Percentiles rank a stretch among this genome's conserved stretches.
Evolutionary conservation across 1,140 invertebrate genomes (phyloP).

Genomic region (Achroia grisella): DNA sequence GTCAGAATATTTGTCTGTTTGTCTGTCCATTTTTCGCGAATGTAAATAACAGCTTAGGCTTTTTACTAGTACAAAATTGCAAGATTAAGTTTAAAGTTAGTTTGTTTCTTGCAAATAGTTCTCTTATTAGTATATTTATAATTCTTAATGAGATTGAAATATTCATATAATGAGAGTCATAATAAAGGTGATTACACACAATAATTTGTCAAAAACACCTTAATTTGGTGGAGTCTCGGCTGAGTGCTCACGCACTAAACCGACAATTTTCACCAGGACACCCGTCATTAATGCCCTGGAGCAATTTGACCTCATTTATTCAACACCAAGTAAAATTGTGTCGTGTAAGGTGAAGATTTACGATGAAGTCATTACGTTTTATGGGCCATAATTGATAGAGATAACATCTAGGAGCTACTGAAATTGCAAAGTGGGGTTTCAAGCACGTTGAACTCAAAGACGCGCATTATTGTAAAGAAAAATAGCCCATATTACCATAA

Average conservation of each 20-base stretch:
- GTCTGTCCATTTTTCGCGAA: no score
- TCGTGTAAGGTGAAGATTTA: slow-evolving; percentile 66
- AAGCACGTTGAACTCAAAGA: slow-evolving; percentile 53
- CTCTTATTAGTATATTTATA: no score
- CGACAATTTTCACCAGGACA: slow-evolving; percentile 16
- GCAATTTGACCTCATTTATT: slow-evolving; percentile 64
- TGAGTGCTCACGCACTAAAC: slow-evolving; percentile 1
- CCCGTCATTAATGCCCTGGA: slow-evolving; percentile 45
- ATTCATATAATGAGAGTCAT: no score
- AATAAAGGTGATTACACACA: no score
- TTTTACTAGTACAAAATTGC: no score
- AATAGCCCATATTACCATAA: slow-evolving; percentile 52
- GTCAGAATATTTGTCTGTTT: no score
- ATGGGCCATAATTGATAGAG: slow-evolving; percentile 69
- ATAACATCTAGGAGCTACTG: slow-evolving; percentile 56
- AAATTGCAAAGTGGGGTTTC: slow-evolving; percentile 60
- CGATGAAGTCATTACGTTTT: slow-evolving; percentile 70
- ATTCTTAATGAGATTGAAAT: no score
- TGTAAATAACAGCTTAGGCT: no score
- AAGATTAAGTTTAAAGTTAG: no score
- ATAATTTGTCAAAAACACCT: slow-evolving; percentile 3
- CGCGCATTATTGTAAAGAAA: slow-evolving; percentile 54
- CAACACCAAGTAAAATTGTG: slow-evolving; percentile 63
- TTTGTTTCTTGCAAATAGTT: no score
- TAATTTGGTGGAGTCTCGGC: slow-evolving; percentile 1